A percentile compares a stretch with the other conserved stretches of the same genome.
Conservation (phyloP, 2,113 vertebrate genomes). For the Melanerpes aurifrons region DNA sequence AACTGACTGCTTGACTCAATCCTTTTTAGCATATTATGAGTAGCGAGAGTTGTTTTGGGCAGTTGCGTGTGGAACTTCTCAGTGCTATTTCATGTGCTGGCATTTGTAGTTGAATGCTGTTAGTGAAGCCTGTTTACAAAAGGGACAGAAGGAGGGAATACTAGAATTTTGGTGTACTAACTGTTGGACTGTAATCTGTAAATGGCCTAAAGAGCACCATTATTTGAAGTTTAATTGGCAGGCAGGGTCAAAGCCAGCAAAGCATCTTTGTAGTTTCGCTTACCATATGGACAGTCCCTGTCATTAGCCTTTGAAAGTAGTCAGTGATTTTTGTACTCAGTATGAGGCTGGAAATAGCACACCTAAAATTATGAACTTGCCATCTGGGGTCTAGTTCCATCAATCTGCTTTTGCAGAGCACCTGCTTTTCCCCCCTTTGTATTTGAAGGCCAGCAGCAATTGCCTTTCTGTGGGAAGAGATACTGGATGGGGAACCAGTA, state of each 20-base stretch:
- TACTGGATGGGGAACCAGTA: neutral
- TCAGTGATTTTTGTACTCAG: neutral
- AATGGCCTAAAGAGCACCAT: neutral
- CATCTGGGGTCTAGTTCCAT: neutral
- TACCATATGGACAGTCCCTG: neutral
- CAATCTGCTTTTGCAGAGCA: neutral
- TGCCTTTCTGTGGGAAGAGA: neutral
- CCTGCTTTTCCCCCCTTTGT: neutral
- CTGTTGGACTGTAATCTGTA: neutral
- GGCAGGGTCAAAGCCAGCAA: neutral
- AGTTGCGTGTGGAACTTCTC: neutral
- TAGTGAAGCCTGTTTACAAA: neutral
- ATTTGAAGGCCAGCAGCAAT: neutral
- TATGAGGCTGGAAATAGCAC: neutral
- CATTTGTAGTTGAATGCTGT: neutral
- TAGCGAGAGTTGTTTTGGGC: neutral
- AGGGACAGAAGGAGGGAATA: neutral
- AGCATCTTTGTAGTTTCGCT: neutral
- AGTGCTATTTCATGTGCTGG: neutral
- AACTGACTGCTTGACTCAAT: neutral
- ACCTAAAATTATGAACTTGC: neutral
- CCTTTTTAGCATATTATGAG: neutral
- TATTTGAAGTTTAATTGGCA: neutral
- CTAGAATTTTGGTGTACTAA: neutral
- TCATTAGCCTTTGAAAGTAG: neutral